Conservation (phyloP, 2,888 invertebrate species). For the Conchocele bisecta region DNA sequence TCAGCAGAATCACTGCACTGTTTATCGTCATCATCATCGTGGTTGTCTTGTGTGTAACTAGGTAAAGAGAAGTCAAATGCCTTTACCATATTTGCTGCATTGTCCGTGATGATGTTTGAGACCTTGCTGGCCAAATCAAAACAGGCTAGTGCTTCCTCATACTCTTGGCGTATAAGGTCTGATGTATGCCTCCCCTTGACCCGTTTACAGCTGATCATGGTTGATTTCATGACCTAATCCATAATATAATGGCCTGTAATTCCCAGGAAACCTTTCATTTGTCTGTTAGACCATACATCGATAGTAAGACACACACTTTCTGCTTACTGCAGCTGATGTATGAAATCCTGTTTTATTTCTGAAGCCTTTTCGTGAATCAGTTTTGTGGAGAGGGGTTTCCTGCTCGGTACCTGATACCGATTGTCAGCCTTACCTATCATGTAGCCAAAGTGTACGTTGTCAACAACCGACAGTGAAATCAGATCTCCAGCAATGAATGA, state of each 20-base stretch:
- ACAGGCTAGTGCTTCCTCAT: conserved; percentile 24
- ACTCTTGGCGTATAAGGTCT: conserved; percentile 30
- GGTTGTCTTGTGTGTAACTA: conserved; percentile 4
- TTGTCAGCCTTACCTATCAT: too few species aligned
- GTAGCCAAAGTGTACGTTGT: too few species aligned
- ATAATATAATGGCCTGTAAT: conserved; percentile 29
- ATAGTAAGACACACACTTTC: conserved; percentile 26
- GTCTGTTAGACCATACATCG: conserved; percentile 43
- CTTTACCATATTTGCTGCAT: conserved; percentile 39
- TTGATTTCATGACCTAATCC: conserved; percentile 14
- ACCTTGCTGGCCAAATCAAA: conserved; percentile 23
- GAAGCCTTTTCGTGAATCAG: too few species aligned
- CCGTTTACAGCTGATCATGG: conserved; percentile 27
- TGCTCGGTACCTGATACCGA: too few species aligned
- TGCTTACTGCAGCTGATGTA: too few species aligned
- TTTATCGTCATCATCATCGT: neutral
- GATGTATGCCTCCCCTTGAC: conserved; percentile 27
- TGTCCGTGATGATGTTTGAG: conserved; percentile 29
- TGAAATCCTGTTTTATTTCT: too few species aligned
- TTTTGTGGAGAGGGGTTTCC: too few species aligned
- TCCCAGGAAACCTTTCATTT: conserved; percentile 25
- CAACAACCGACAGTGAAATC: too few species aligned
- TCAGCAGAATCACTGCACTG: neutral
- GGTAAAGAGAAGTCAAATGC: conserved; percentile 29
- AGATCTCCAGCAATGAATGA: too few species aligned